A percentile compares a stretch with the other conserved stretches of the same genome.
These are phyloP conservation scores for Diadophis punctatus DNA, from an alignment of 2,113 vertebrate species.

Conservation along the genomic window DNA sequence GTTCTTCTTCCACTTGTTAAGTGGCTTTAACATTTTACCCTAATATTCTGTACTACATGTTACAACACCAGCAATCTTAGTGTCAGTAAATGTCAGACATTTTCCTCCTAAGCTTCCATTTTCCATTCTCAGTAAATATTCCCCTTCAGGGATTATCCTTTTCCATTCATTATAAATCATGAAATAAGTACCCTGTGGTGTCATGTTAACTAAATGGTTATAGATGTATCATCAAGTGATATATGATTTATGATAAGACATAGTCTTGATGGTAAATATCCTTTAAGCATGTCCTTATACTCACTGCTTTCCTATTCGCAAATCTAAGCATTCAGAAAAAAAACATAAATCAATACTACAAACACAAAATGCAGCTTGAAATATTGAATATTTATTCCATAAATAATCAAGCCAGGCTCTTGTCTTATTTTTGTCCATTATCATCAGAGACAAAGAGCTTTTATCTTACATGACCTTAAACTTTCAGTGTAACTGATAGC, in stretches of 20 bases:
- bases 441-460: background rate
- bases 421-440: background rate
- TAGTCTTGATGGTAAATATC: slow-evolving; percentile 42
- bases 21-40: background rate
- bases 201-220: slow-evolving; percentile 52
- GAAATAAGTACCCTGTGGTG: slow-evolving; percentile 46
- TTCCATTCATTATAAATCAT: slow-evolving; percentile 59
- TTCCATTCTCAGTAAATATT: slow-evolving; percentile 53
- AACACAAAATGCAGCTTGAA: background rate
- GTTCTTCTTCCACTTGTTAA: background rate
- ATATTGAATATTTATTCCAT: slow-evolving; percentile 5
- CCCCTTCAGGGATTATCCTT: slow-evolving; percentile 50
- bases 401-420: slow-evolving; percentile 5
- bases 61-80: background rate
- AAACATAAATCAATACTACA: background rate
- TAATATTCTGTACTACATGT: background rate
- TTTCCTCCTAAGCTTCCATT: slow-evolving; percentile 36
- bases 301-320: background rate
- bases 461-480: background rate
- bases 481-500: background rate
- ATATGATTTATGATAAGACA: slow-evolving; percentile 49
- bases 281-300: slow-evolving; percentile 20
- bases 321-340: background rate
- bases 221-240: slow-evolving; percentile 39
- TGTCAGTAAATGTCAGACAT: slow-evolving; percentile 36